Conservation (phyloP, 2,797 vertebrate species). For the Melanotaenia trifasciata region DNA sequence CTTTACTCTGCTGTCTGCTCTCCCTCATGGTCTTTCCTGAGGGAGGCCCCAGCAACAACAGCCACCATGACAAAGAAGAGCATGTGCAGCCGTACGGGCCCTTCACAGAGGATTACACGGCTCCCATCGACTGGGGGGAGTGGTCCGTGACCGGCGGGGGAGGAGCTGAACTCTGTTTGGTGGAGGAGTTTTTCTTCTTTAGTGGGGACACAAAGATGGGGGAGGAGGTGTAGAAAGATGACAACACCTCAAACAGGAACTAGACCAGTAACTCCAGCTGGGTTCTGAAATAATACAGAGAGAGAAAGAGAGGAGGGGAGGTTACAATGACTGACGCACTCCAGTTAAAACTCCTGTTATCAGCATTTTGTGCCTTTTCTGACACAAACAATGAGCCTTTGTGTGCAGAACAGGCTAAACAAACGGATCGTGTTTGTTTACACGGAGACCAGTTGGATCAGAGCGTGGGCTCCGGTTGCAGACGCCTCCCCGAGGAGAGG, state of each 20-base stretch:
- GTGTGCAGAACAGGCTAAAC: constrained; percentile 34
- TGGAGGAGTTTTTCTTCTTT: constrained; percentile 18
- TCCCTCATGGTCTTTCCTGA: constrained; percentile 60
- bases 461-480: constrained; percentile 38
- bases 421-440: constrained; percentile 67
- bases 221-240: constrained; percentile 30
- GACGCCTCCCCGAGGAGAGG: constrained; percentile 27
- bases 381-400: constrained; percentile 56
- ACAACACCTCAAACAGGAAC: constrained; percentile 22
- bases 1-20: constrained; percentile 62
- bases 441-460: constrained; percentile 39
- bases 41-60: constrained; percentile 67
- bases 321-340: constrained; percentile 35
- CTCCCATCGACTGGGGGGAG: constrained; percentile 51
- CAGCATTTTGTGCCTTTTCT: constrained; percentile 30
- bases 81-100: constrained; percentile 53
- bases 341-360: constrained; percentile 49
- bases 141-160: constrained; percentile 53
- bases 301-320: not conserved
- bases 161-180: not conserved
- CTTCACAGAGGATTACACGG: constrained; percentile 65
- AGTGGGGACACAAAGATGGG: constrained; percentile 19
- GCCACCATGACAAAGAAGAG: constrained; percentile 63
- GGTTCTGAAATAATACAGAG: constrained; percentile 56
- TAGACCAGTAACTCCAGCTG: constrained; percentile 31